Evolutionary conservation across 2,797 vertebrate genomes (phyloP).

Genomic region (Xenopus petersii): DNA sequence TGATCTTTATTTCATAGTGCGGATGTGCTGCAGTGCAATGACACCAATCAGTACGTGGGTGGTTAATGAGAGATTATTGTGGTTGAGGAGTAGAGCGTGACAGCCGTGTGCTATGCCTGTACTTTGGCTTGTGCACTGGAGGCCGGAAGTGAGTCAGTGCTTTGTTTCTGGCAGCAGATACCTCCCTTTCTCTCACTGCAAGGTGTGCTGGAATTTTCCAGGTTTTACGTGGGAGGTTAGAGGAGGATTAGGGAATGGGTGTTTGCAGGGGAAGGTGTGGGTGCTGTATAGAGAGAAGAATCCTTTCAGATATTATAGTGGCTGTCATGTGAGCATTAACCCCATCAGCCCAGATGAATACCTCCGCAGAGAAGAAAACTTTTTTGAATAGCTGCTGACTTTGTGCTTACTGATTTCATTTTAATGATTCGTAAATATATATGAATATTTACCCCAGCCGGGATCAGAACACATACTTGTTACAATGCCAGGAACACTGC

Average conservation of each 20-base stretch:
- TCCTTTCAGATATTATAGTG: background rate
- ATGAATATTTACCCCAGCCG: constrained; percentile 56
- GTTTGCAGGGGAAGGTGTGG: constrained; percentile 32
- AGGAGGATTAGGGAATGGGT: constrained; percentile 40
- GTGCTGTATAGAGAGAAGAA: background rate
- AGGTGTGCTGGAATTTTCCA: constrained; percentile 70
- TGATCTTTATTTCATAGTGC: constrained; percentile 7
- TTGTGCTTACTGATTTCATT: constrained; percentile 55
- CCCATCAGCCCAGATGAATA: background rate
- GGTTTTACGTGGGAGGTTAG: constrained; percentile 55
- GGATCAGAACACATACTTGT: constrained; percentile 86
- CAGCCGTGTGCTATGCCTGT: constrained; percentile 44
- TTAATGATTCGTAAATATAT: constrained; percentile 63
- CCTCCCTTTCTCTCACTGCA: constrained; percentile 44
- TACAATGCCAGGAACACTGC: constrained; percentile 88
- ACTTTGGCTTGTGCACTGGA: constrained; percentile 49
- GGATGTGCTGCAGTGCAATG: constrained; percentile 20
- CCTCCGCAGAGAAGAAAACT: background rate
- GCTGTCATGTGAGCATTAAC: constrained; percentile 4
- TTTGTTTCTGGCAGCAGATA: constrained; percentile 55
- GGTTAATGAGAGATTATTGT: constrained; percentile 48
- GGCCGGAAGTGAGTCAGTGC: constrained; percentile 67
- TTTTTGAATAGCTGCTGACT: constrained; percentile 22
- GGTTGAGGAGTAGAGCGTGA: constrained; percentile 38
- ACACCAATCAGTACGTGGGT: constrained; percentile 50